These are phyloP conservation scores for Aphelenchoides besseyi DNA, from an alignment of 1,140 invertebrate species.

Conservation along the genomic window DNA sequence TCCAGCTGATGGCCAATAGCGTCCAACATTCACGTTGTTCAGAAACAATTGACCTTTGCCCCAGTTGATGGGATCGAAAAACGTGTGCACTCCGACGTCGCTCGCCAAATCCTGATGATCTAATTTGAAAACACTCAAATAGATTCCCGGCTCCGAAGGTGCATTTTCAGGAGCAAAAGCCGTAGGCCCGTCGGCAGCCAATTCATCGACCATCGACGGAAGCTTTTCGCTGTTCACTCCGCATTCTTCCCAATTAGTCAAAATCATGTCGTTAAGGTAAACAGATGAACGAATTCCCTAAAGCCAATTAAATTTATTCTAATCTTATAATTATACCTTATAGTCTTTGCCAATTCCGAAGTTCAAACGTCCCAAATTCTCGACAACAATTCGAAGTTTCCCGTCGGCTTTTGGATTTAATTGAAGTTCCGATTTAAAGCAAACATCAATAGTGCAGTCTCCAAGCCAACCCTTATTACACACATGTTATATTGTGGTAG, in stretches of 20 bases:
- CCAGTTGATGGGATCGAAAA: background rate
- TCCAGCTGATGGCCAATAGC: slow-evolving; percentile 18
- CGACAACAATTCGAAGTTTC: slow-evolving; percentile 19
- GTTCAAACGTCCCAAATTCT: slow-evolving; percentile 27
- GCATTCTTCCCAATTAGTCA: slow-evolving; percentile 20
- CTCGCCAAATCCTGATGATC: background rate
- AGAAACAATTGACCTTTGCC: slow-evolving; percentile 20
- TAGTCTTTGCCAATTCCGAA: background rate
- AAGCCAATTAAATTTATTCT: background rate
- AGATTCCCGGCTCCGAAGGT: background rate
- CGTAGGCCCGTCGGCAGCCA: background rate
- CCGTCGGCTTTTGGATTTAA: background rate
- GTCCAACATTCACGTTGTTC: slow-evolving; percentile 20
- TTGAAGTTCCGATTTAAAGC: background rate
- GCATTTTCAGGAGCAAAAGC: background rate
- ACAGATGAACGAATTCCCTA: slow-evolving; percentile 3
- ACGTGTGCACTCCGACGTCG: background rate
- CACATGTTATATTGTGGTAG: too few relatives aligned
- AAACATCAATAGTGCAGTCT: background rate
- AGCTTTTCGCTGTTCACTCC: background rate
- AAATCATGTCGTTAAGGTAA: background rate
- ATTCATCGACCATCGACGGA: background rate
- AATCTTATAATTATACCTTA: slow-evolving; percentile 6
- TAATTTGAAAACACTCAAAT: background rate
- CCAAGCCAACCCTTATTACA: slow-evolving; percentile 16